These are phyloP conservation scores for Martes flavigula DNA, from an alignment of 2,797 vertebrate genomes.

Conservation along the genomic window DNA sequence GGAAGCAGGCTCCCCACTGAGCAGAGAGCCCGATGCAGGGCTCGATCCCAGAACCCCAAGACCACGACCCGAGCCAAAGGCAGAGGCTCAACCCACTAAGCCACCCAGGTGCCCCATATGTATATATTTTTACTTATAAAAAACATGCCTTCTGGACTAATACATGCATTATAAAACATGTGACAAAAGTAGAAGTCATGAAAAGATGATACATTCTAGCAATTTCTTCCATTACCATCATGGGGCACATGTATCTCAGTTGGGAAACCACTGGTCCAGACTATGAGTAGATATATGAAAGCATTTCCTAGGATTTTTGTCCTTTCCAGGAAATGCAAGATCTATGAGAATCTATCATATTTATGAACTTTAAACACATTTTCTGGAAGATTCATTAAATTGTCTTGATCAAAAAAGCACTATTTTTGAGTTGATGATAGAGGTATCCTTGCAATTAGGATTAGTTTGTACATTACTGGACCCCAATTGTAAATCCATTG, in stretches of 20 bases:
- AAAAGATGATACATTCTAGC: neutral
- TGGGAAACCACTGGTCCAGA: neutral
- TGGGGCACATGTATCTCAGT: too few species aligned
- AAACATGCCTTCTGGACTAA: neutral
- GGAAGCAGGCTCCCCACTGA: too few species aligned
- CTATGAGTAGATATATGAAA: neutral
- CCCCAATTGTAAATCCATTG: neutral
- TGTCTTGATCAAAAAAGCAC: neutral
- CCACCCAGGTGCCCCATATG: neutral
- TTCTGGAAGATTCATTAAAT: neutral
- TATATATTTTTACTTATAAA: neutral
- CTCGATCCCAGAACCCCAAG: too few species aligned
- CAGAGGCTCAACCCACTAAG: too few species aligned
- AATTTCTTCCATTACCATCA: neutral
- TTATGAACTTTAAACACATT: neutral
- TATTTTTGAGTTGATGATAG: neutral
- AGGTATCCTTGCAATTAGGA: neutral
- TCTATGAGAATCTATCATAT: neutral
- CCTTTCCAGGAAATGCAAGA: slow-evolving; percentile 5
- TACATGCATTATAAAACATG: neutral
- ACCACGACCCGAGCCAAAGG: too few species aligned
- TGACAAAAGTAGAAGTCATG: neutral
- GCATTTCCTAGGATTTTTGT: neutral
- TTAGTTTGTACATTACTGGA: neutral
- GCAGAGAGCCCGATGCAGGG: too few species aligned